A percentile compares a stretch with the other conserved stretches of the same genome.
phyloP scores from a whole-genome alignment of 2,888 invertebrate species.

The Ophion costatus region DNA sequence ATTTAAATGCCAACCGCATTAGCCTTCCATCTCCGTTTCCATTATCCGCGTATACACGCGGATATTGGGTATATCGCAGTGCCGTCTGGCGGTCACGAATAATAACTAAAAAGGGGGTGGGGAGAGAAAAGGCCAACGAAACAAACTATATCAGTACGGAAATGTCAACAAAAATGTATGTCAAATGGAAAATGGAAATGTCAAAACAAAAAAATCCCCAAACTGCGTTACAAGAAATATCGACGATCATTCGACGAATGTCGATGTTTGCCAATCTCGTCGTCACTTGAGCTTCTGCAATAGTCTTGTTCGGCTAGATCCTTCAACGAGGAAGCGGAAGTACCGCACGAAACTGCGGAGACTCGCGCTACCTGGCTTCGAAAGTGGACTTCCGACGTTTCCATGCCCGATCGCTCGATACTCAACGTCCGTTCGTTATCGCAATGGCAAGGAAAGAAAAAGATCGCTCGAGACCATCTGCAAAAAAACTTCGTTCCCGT shows the following conservation, averaged over 20 bases:
- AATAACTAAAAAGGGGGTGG: slow-evolving; percentile 9
- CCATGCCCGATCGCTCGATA: slow-evolving; percentile 25
- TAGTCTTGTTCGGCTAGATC: too few relatives aligned
- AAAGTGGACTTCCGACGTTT: slow-evolving; percentile 49
- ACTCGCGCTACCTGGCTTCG: slow-evolving; percentile 26
- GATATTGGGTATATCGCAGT: slow-evolving; percentile 25
- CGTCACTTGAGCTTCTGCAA: not conserved
- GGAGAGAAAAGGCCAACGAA: slow-evolving; percentile 30
- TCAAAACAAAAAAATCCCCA: not conserved
- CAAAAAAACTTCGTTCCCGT: slow-evolving; percentile 29
- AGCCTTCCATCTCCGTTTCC: slow-evolving; percentile 43
- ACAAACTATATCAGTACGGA: slow-evolving; percentile 10
- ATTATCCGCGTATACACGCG: slow-evolving; percentile 8
- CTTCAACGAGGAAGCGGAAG: slow-evolving; percentile 39
- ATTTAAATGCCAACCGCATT: slow-evolving; percentile 78
- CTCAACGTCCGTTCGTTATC: not conserved
- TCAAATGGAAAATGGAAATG: too few relatives aligned
- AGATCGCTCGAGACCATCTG: not conserved
- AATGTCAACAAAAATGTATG: slow-evolving; percentile 50
- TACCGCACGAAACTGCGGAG: slow-evolving; percentile 23
- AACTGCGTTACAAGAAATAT: not conserved
- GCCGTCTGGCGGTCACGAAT: slow-evolving; percentile 27
- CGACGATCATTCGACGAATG: slow-evolving; percentile 5
- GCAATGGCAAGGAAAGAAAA: not conserved
- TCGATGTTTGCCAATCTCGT: not conserved